Evolutionary conservation across 2,797 vertebrate genomes (phyloP).

Genomic region (Sitta carolinensis): DNA sequence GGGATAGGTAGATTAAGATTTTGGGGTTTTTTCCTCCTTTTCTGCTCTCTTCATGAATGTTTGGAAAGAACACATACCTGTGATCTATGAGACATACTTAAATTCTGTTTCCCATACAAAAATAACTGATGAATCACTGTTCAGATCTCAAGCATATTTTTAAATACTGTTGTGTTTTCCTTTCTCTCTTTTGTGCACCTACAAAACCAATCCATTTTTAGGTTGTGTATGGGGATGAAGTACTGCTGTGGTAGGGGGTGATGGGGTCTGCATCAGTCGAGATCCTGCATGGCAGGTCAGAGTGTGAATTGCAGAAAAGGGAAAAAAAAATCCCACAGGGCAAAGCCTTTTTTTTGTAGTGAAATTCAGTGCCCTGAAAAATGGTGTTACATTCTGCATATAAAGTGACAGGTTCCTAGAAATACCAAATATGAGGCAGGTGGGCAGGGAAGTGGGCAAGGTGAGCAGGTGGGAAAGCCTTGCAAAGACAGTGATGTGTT

Average conservation of each 20-base stretch:
- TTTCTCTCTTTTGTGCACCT: slow-evolving; percentile 48
- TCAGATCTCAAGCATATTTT: slow-evolving; percentile 68
- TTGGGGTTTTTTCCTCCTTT: neutral
- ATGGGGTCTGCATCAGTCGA: neutral
- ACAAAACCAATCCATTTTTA: slow-evolving; percentile 45
- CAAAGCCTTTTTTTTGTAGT: slow-evolving; percentile 7
- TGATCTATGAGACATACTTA: neutral
- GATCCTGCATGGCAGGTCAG: neutral
- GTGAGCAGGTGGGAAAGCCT: neutral
- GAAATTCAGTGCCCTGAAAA: neutral
- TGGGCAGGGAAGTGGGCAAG: neutral
- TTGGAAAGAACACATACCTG: slow-evolving; percentile 1
- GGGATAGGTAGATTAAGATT: neutral
- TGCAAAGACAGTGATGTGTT: neutral
- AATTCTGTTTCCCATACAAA: slow-evolving; percentile 56
- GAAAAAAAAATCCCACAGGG: neutral
- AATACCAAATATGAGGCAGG: neutral
- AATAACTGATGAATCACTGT: slow-evolving; percentile 66
- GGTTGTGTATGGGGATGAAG: slow-evolving; percentile 19
- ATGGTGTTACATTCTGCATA: neutral
- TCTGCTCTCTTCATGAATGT: neutral
- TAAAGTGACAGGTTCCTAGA: neutral
- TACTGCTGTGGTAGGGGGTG: slow-evolving; percentile 41
- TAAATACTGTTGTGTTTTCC: slow-evolving; percentile 16
- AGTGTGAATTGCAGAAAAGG: neutral